Evolutionary conservation across 2,113 vertebrate species (phyloP).

Genomic region (Lepus europaeus): DNA sequence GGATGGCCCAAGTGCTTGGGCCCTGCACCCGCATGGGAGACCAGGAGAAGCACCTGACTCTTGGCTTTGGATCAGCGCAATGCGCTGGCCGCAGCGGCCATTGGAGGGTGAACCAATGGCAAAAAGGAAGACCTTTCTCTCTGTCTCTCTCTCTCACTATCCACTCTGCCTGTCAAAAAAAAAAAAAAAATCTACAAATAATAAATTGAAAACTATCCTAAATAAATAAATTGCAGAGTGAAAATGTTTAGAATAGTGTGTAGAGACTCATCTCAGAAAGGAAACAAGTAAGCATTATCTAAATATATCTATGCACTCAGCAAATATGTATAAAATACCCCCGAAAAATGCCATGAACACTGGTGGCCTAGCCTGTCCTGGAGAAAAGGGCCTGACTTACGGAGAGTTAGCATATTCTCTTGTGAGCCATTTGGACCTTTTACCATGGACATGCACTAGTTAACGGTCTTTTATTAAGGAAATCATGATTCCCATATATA

Average conservation of each 20-base stretch:
- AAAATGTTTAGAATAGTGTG: neutral
- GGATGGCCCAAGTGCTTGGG: no score
- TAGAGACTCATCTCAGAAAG: neutral
- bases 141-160: no score
- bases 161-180: no score
- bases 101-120: no score
- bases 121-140: no score
- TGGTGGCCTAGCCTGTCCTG: neutral
- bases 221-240: constrained; percentile 35
- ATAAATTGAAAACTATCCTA: constrained; percentile 25
- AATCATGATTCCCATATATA: neutral
- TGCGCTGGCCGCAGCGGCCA: no score
- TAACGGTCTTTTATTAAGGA: neutral
- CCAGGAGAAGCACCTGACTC: no score
- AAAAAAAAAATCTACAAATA: constrained; percentile 14
- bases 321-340: neutral
- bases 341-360: neutral
- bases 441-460: neutral
- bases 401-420: neutral
- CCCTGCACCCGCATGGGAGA: no score
- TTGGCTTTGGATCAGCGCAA: no score
- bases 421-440: neutral
- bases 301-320: neutral
- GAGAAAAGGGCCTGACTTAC: neutral
- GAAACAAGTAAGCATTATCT: neutral